Evolutionary conservation across 2,888 invertebrate species (phyloP), one percentile per base, ranked within the genome.

Genomic region (Oligia strigilis): DNA sequence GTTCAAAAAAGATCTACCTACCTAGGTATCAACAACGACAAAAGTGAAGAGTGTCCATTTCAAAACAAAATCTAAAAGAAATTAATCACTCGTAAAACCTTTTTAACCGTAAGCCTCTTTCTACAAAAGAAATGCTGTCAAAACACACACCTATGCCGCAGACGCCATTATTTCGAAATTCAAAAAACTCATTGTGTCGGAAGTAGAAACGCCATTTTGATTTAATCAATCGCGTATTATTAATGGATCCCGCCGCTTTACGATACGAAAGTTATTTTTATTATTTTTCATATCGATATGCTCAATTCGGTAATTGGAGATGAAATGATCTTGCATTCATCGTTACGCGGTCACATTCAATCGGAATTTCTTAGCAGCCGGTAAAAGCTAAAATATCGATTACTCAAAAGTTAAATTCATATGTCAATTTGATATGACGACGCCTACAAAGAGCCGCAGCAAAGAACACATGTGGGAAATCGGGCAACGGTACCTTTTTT

Each of bases 201-300:
- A 92, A 92, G 90, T 89, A 85, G 80, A 89, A 90, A 86, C 86
- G 91, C 91, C 91, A 91, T 94, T 92, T 91, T 90, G 92, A 93
- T 93, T 93, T 92, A 93, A 94, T 94, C 94, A 93, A 93, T 92
- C 91, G 93, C 89, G 83, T 90, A 91, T 94, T 94, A 94, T 94
- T 94, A 93, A 94, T 94, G 92, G 92, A 90, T 89, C 81, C 43
- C 71, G 81, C 84, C 79, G 85, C 80, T 86, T 84, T 89, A 87
- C 85, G 86, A 89, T 90, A 86, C 81, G 80, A 88, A 72, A 88
- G 81, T 80, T 88, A 85, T 89, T 90, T 90, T 89, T 89, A 87
- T 90, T 89, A 88, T 88, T 87, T 91, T 88, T 83, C 81, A 85
- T 81, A 89, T 88, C 83, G 83, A 86, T 84, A 84, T 74, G 77